Evolutionary conservation across 1,140 invertebrate genomes (phyloP).

Genomic region (Pristionchus pacificus): DNA sequence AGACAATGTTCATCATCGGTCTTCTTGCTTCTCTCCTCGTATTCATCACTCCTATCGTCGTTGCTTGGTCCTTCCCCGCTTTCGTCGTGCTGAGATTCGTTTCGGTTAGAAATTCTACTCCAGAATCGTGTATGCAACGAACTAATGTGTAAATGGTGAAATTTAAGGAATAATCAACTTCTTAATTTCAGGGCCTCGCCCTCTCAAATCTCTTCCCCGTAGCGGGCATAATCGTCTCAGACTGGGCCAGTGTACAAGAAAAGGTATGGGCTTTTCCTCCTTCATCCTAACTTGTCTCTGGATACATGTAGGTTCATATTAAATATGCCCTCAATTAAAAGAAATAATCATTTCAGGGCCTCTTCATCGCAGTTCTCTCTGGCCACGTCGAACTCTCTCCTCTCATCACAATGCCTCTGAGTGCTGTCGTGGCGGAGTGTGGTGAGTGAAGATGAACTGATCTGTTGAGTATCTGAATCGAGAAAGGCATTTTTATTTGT

Average conservation of each 20-base stretch:
- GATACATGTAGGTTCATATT: too few relatives aligned
- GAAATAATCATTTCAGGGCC: too few relatives aligned
- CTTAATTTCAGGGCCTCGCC: constrained; percentile 29
- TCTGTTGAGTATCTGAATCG: too few relatives aligned
- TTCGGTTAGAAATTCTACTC: constrained; percentile 4
- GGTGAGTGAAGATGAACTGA: too few relatives aligned
- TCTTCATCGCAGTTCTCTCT: constrained; percentile 35
- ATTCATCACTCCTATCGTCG: constrained; percentile 16
- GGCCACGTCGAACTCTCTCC: constrained; percentile 30
- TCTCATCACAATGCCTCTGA: constrained; percentile 33
- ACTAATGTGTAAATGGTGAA: too few relatives aligned
- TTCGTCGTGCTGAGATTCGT: constrained; percentile 25
- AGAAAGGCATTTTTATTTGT: too few relatives aligned
- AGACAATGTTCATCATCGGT: constrained; percentile 16
- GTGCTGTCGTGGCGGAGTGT: constrained; percentile 19
- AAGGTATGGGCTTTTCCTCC: too few relatives aligned
- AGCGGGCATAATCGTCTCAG: constrained; percentile 26
- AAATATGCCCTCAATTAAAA: too few relatives aligned
- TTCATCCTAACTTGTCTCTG: too few relatives aligned
- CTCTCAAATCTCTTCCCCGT: constrained; percentile 29
- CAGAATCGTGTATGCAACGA: too few relatives aligned
- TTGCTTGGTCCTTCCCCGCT: constrained; percentile 22
- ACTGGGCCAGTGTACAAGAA: constrained; percentile 29
- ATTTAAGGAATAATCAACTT: too few relatives aligned
- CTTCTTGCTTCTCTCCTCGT: constrained; percentile 9